Base-by-base conservation (phyloP, 2,113 vertebrate species). In the Blennius ocellaris region DNA sequence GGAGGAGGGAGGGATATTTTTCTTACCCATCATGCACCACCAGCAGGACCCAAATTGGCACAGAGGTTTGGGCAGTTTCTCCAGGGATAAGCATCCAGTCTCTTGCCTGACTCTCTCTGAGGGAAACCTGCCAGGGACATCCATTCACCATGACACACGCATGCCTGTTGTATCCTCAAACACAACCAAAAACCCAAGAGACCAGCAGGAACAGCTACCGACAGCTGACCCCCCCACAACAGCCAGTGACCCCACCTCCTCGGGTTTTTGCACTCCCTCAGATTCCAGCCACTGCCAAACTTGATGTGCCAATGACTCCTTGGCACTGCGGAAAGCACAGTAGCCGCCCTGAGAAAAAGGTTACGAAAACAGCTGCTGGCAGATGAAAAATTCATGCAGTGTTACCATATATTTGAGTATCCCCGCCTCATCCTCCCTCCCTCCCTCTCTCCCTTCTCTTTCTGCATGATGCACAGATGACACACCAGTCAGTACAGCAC, bases 11-110 rank as follows among this genome's bases (percentile, higher is more conserved):
- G 73, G 85, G 74, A 76, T 90, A 72, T 89, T 87, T 92, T 87
- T 89, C 82, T 81, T 89, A 89, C 84, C 90, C 88, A 93, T 90
- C 92, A 91, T 93, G 91, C 90, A 93, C 83, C 80, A 85, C 84
- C 78, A 86, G 73, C 85, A 85, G 83, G 89, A 88, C 83, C 87
- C 76, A 90, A 93, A 94, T 93, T 91, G 90, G 90, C 88, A 89
- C 81, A 83, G 78, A 81, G 85, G 80, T 84, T 68, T 79, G 80
- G 89, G 69, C 78, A 63, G 83, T 88, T 81, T 90, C 92, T 90
- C 87, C 59, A 74, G 88, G 84, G 90, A 92, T 85, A 70, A 79
- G 84, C 84, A 86, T 86, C 75, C 80, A 84, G 75, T 89, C 76
- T 88, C 70, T 76, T 78, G 70, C 69, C 81, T 82, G 71, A 86